Evolutionary conservation across 2,888 invertebrate species (phyloP).

Genomic region (Nomada ruficornis): DNA sequence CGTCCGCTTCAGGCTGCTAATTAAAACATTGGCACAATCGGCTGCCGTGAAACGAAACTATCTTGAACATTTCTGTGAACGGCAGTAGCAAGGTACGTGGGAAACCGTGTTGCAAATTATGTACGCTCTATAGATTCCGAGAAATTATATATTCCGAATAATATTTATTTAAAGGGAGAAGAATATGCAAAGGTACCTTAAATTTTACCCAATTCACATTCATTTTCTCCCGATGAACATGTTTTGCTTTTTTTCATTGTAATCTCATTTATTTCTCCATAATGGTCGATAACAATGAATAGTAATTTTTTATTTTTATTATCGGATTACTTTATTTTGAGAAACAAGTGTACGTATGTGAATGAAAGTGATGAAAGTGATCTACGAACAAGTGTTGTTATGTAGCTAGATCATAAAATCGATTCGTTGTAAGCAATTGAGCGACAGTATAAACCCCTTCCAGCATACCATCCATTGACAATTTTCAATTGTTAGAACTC

Average conservation of each 20-base stretch:
- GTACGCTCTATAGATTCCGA: too few species aligned
- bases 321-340: too few species aligned
- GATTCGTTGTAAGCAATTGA: constrained; percentile 23
- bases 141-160: too few species aligned
- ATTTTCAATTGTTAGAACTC: neutral
- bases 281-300: too few species aligned
- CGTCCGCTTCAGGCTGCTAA: constrained; percentile 1
- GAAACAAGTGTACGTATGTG: too few species aligned
- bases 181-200: too few species aligned
- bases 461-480: neutral
- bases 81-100: neutral
- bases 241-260: neutral
- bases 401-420: constrained; percentile 4
- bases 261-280: too few species aligned
- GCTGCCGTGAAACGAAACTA: neutral
- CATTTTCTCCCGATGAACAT: neutral
- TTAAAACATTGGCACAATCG: neutral
- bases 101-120: too few species aligned
- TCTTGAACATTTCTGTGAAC: neutral
- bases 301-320: too few species aligned
- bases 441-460: neutral
- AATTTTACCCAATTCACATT: too few species aligned
- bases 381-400: neutral
- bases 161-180: too few species aligned
- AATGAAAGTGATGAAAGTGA: neutral